A percentile compares a stretch with the other conserved stretches of the same genome.
Conservation (phyloP, 2,888 invertebrate genomes). For the Brachyopa scutellaris region DNA sequence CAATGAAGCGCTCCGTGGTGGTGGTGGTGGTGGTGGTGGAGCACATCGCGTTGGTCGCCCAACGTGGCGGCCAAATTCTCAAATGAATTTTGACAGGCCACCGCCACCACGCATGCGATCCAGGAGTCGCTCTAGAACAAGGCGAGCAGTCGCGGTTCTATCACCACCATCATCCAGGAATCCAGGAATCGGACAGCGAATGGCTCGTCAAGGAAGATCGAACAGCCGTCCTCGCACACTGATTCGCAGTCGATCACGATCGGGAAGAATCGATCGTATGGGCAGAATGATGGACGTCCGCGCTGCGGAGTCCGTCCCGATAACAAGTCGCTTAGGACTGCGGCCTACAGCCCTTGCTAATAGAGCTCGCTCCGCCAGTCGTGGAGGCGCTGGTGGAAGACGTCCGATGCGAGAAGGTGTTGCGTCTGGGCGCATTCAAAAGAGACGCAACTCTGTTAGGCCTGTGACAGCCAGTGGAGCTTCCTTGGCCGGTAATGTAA, state of each 20-base stretch:
- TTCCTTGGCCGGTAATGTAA: constrained; percentile 28
- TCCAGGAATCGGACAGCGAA: constrained; percentile 48
- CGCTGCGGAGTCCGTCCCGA: constrained; percentile 73
- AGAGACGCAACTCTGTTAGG: constrained; percentile 75
- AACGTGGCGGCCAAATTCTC: constrained; percentile 31
- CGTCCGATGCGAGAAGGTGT: constrained; percentile 75
- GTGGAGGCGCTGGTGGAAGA: constrained; percentile 42
- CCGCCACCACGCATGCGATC: constrained; percentile 72
- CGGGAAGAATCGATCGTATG: constrained; percentile 64
- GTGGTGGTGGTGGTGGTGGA: constrained; percentile 69
- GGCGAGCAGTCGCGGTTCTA: constrained; percentile 49
- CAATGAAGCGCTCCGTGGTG: constrained; percentile 74
- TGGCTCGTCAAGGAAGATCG: constrained; percentile 46
- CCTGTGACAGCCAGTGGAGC: constrained; percentile 16
- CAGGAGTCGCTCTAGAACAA: constrained; percentile 71
- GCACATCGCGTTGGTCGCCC: constrained; percentile 35
- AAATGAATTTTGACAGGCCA: constrained; percentile 45
- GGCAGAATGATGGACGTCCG: constrained; percentile 6
- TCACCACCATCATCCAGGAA: constrained; percentile 63
- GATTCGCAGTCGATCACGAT: constrained; percentile 73
- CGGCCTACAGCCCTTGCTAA: constrained; percentile 74
- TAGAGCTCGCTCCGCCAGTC: constrained; percentile 63
- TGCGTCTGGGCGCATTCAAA: constrained; percentile 77
- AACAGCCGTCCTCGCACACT: constrained; percentile 52
- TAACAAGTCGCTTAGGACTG: constrained; percentile 78